Percentiles rank a stretch among this genome's conserved stretches.
These are phyloP conservation scores for Dromiciops gliroides DNA, from an alignment of 2,113 vertebrate genomes.

Conservation along the genomic window DNA sequence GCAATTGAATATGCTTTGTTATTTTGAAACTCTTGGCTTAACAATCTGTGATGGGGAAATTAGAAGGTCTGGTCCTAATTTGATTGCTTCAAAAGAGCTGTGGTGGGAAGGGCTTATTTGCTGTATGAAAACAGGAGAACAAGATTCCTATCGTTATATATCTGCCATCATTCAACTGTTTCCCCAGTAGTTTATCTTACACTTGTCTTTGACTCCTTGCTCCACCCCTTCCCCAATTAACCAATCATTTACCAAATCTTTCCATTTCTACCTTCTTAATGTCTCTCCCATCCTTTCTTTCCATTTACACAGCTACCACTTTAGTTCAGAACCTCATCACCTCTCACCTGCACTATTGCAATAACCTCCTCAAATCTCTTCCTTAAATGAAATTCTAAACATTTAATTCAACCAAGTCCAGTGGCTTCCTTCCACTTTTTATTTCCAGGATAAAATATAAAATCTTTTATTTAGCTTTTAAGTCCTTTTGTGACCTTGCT, in stretches of 20 bases:
- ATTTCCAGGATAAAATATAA: background rate
- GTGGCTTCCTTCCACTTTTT: background rate
- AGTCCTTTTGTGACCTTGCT: background rate
- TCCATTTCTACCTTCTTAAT: background rate
- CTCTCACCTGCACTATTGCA: background rate
- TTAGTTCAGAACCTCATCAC: background rate
- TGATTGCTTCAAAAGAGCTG: too few species aligned
- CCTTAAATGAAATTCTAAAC: background rate
- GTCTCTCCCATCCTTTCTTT: background rate
- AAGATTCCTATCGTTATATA: background rate
- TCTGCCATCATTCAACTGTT: background rate
- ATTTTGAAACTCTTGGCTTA: too few species aligned
- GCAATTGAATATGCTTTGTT: too few species aligned
- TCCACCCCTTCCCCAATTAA: background rate
- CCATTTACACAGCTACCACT: background rate
- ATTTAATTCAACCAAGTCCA: background rate
- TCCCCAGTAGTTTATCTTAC: background rate
- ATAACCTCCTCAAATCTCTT: background rate
- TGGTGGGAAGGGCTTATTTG: too few species aligned
- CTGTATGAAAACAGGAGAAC: too few species aligned
- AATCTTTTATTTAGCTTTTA: background rate
- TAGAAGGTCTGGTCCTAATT: too few species aligned
- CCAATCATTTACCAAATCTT: background rate
- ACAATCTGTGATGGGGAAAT: too few species aligned
- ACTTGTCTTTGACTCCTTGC: background rate